Base-by-base conservation (phyloP, 35 echinoderm and acorn worm species). In the Acanthaster planci region DNA sequence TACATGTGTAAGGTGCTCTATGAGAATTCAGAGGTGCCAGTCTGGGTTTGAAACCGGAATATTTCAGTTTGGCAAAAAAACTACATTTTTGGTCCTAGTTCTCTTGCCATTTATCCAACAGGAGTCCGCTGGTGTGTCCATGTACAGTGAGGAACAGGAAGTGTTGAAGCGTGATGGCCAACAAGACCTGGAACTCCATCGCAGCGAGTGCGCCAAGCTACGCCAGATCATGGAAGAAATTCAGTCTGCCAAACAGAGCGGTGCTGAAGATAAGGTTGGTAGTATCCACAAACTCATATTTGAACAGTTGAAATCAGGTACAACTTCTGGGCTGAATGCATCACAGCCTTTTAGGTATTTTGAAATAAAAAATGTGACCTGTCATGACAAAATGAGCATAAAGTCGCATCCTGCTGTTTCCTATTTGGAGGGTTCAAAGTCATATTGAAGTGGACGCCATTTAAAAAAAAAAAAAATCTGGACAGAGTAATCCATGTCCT, bases 101-200 rank as follows among this genome's bases (percentile, higher is more conserved):
- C 4, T 47, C 42, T 47, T 47, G 4, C 12, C 30, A 75, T 47
- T 42, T 8, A 18, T 77, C n/a, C 26, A 55, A 40, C 40, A 87
- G 85, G 85, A 78, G 27, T 51, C 47, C 16, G 32, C 77, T 81
- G 79, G 38, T 52, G 79, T 32, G 14, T 83, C 82, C 40, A 80
- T 32, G 14, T 83, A 87, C 40, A 80, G 78, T 89, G 91, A 93
- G 64, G 91, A 93, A 76, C 75, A 55, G 34, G 91, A 93, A 81
- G 82, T 93, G 51, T 76, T 78, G 19, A 76, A 76, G 34, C 80
- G 86, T 37, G 91, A 89, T 85, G 38, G 35, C 29, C 68, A 89
- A 40, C 88, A 84, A 47, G 91, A 93, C 50, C 37, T 88, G 47
- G 60, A 93, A 60, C 80, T 93, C 10, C 87, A 89, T 52, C 38